phyloP scores from a whole-genome alignment of 1,140 invertebrate genomes.

The Callitettix versicolor region DNA sequence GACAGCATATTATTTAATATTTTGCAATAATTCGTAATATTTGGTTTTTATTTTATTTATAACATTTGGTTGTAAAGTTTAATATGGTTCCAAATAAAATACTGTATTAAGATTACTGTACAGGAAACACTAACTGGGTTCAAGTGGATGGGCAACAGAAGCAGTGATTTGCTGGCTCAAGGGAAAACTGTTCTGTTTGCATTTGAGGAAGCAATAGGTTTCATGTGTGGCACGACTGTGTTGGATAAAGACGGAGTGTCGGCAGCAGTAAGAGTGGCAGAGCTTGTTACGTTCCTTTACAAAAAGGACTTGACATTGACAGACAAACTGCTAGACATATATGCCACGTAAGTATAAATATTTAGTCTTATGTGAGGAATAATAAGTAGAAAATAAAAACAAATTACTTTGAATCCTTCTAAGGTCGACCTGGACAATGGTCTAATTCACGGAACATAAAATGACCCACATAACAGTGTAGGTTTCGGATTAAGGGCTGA shows the following conservation, averaged over 20 bases:
- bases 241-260: slow-evolving; percentile 94
- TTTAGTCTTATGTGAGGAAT: slow-evolving; percentile 33
- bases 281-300: slow-evolving; percentile 66
- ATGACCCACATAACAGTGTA: too few relatives aligned
- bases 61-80: too few relatives aligned
- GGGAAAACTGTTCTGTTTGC: slow-evolving; percentile 80
- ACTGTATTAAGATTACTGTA: too few relatives aligned
- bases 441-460: too few relatives aligned
- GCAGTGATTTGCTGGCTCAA: slow-evolving; percentile 51
- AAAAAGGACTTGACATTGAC: slow-evolving; percentile 45
- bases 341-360: slow-evolving; percentile 38
- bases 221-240: slow-evolving; percentile 80
- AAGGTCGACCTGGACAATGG: too few relatives aligned
- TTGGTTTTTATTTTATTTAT: too few relatives aligned
- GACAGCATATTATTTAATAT: too few relatives aligned
- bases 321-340: slow-evolving; percentile 73
- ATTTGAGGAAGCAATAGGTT: slow-evolving; percentile 92
- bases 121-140: slow-evolving; percentile 97
- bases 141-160: slow-evolving; percentile 97
- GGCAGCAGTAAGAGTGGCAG: slow-evolving; percentile 66
- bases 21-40: too few relatives aligned
- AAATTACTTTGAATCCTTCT: background rate
- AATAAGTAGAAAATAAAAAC: slow-evolving; percentile 13
- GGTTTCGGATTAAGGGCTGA: too few relatives aligned
- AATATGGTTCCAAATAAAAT: too few relatives aligned